phyloP scores from a whole-genome alignment of 2,888 invertebrate species.

The Altica lythri region DNA sequence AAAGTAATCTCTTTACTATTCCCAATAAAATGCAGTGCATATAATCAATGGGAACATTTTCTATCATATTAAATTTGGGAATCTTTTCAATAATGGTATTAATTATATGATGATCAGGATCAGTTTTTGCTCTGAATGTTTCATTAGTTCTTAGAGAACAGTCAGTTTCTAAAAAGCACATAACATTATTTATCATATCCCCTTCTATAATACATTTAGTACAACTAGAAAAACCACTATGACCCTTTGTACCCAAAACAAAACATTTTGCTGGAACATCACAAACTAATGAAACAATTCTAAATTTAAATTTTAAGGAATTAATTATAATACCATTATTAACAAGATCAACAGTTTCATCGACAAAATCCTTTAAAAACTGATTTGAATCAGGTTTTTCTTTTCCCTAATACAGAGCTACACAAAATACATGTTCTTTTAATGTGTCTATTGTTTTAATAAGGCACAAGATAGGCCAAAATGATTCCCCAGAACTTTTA shows the following conservation, averaged over 20 bases:
- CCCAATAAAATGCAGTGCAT: constrained; percentile 9
- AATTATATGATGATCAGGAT: constrained; percentile 19
- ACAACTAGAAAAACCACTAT: constrained; percentile 22
- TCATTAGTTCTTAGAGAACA: constrained; percentile 13
- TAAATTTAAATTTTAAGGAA: constrained; percentile 5
- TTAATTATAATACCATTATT: constrained; percentile 19
- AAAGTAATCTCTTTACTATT: constrained; percentile 14
- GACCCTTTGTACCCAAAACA: constrained; percentile 28
- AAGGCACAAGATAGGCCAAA: constrained; percentile 19
- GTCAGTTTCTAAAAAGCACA: constrained; percentile 15
- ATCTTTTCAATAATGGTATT: constrained; percentile 16
- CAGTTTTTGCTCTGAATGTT: constrained; percentile 14
- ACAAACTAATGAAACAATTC: constrained; percentile 25
- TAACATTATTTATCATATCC: constrained; percentile 13
- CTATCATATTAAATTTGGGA: constrained; percentile 17
- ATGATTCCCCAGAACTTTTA: constrained; percentile 13
- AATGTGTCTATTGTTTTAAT: constrained; percentile 11
- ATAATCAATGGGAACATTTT: constrained; percentile 21
- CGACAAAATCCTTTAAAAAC: constrained; percentile 24
- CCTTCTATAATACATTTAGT: constrained; percentile 22
- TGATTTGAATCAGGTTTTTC: constrained; percentile 21
- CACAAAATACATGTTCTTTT: constrained; percentile 13
- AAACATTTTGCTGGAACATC: constrained; percentile 30
- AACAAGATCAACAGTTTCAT: constrained; percentile 10
- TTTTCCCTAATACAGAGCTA: constrained; percentile 13